phyloP scores from a whole-genome alignment of 2,797 vertebrate species.

The Spinus pinus region DNA sequence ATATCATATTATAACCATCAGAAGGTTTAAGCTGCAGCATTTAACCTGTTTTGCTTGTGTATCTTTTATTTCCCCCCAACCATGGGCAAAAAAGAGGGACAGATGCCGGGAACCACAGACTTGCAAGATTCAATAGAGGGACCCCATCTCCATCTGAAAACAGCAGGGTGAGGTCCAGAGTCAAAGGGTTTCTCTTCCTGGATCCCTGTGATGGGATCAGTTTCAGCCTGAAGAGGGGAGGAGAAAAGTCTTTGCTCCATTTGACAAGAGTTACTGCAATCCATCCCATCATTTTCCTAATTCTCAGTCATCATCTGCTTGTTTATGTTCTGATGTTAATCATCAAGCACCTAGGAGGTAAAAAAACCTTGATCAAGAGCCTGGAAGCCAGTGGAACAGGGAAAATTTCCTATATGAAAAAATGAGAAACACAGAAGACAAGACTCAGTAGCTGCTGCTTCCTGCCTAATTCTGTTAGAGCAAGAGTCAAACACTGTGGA shows the following conservation, averaged over 20 bases:
- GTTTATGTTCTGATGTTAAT: neutral
- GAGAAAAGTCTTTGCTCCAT: neutral
- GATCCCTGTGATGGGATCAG: neutral
- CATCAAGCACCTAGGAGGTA: neutral
- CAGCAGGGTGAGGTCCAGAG: neutral
- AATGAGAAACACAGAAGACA: neutral
- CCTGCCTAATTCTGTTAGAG: neutral
- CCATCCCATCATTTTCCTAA: neutral
- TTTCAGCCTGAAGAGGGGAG: neutral
- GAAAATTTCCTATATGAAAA: neutral
- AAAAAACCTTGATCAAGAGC: neutral
- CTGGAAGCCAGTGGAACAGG: neutral
- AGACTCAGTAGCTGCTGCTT: neutral
- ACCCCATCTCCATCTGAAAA: neutral
- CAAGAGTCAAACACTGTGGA: neutral
- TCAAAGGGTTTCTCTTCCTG: neutral
- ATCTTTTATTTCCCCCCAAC: neutral
- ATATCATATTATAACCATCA: neutral
- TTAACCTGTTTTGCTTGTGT: neutral
- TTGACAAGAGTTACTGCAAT: neutral
- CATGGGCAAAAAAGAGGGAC: neutral
- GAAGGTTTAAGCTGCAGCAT: neutral
- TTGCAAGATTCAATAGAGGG: neutral
- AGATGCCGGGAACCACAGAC: neutral
- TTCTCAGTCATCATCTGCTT: neutral